Percentiles rank a stretch among this genome's conserved stretches.
Conservation (phyloP, 2,113 vertebrate genomes). For the Orthonyx spaldingii region DNA sequence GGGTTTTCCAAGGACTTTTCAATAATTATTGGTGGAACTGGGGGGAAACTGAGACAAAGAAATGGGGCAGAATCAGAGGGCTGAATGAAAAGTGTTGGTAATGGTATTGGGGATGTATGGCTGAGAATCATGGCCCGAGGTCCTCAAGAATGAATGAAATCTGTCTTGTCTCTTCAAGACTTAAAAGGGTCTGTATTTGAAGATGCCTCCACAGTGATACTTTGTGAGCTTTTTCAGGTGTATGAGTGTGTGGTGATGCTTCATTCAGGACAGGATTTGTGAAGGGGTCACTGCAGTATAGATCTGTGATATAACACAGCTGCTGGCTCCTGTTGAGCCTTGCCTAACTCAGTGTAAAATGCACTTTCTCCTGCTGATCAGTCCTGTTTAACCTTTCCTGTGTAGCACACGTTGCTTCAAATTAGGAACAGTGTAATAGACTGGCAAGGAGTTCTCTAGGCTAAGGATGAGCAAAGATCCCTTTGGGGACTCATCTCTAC, state of each 20-base stretch:
- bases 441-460: neutral
- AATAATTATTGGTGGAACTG: neutral
- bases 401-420: neutral
- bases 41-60: neutral
- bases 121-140: neutral
- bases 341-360: slow-evolving; percentile 6
- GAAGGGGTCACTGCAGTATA: neutral
- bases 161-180: neutral
- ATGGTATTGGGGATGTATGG: neutral
- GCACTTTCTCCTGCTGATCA: neutral
- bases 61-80: neutral
- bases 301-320: neutral
- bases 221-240: neutral
- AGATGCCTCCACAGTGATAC: neutral
- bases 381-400: slow-evolving; percentile 20
- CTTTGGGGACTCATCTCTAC: neutral
- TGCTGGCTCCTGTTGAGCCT: neutral
- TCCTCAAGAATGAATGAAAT: neutral
- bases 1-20: neutral
- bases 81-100: neutral
- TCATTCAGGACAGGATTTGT: neutral
- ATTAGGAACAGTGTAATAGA: neutral
- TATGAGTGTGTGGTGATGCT: neutral
- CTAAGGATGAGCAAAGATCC: neutral
- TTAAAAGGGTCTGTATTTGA: neutral